Percentiles rank a stretch among this genome's conserved stretches.
Conservation (phyloP, 2,113 vertebrate genomes). For the Anoplopoma fimbria region DNA sequence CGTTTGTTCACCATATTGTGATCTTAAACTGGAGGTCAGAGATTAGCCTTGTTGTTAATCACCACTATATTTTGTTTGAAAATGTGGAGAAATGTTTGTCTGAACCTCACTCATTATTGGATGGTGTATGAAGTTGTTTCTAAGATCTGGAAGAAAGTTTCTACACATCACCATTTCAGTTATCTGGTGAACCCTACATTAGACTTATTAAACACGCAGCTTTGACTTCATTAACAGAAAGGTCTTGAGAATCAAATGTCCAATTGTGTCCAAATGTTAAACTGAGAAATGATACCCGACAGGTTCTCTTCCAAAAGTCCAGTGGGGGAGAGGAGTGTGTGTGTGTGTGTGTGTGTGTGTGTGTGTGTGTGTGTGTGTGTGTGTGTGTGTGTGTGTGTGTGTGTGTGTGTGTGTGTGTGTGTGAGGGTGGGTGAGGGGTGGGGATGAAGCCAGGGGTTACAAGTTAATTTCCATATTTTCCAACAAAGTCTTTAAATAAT, state of each 20-base stretch:
- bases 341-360: not conserved
- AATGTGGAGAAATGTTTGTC: not conserved
- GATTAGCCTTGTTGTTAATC: not conserved
- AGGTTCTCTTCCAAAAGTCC: not conserved
- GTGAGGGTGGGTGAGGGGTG: not conserved
- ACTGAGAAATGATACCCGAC: not conserved
- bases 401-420: not conserved
- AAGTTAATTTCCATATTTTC: conserved; percentile 25
- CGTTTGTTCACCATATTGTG: not conserved
- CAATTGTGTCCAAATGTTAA: not conserved
- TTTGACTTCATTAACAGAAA: not conserved
- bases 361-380: not conserved
- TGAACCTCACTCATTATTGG: not conserved
- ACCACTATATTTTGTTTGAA: not conserved
- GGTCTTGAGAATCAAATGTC: not conserved
- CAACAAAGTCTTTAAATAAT: conserved; percentile 34
- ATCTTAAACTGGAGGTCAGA: not conserved
- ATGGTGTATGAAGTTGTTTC: not conserved
- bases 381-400: not conserved
- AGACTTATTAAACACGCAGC: not conserved
- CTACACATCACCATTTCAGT: not conserved
- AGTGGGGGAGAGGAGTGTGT: too few relatives aligned
- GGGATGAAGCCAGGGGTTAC: not conserved
- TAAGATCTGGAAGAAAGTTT: not conserved
- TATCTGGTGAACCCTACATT: not conserved